These are phyloP conservation scores for Eledona agricola DNA, from an alignment of 2,888 invertebrate species.

Conservation along the genomic window DNA sequence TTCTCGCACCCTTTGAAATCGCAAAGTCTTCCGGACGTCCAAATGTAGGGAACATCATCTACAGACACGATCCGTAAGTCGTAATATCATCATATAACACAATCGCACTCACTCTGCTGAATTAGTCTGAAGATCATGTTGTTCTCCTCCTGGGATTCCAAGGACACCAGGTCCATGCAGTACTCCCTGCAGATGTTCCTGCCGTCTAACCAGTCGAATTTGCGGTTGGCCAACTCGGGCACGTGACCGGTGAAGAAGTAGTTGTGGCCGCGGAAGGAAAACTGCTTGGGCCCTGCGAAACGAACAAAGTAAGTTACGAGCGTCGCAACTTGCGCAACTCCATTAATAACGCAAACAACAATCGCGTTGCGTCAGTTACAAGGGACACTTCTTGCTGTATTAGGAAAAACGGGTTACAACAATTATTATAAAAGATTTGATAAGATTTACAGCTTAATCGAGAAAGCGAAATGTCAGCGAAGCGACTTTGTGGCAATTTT, in stretches of 20 bases:
- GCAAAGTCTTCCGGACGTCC: slow-evolving; percentile 91
- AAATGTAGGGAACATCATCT: slow-evolving; percentile 91
- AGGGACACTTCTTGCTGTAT: neutral
- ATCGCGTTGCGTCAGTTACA: neutral
- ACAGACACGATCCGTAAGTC: slow-evolving; percentile 40
- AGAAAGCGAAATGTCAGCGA: slow-evolving; percentile 6
- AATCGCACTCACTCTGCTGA: slow-evolving; percentile 75
- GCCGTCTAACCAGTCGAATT: slow-evolving; percentile 90
- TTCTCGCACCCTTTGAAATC: slow-evolving; percentile 94
- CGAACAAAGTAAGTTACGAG: slow-evolving; percentile 35
- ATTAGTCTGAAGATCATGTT: slow-evolving; percentile 88
- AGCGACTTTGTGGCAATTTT: too few relatives aligned
- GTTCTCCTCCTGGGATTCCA: slow-evolving; percentile 91
- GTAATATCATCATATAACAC: slow-evolving; percentile 16
- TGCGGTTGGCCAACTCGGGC: slow-evolving; percentile 78
- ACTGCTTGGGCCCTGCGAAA: slow-evolving; percentile 85
- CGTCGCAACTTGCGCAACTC: neutral
- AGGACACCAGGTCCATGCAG: slow-evolving; percentile 91
- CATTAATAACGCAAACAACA: slow-evolving; percentile 6
- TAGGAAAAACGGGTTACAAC: slow-evolving; percentile 11
- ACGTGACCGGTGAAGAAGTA: slow-evolving; percentile 89
- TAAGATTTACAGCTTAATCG: slow-evolving; percentile 23
- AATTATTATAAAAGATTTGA: slow-evolving; percentile 8
- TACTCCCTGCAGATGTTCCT: slow-evolving; percentile 91
- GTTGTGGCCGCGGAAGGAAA: slow-evolving; percentile 86